Percentiles rank a stretch among this genome's conserved stretches.
Conservation (phyloP, 2,888 invertebrate genomes). For the Labia minor region DNA sequence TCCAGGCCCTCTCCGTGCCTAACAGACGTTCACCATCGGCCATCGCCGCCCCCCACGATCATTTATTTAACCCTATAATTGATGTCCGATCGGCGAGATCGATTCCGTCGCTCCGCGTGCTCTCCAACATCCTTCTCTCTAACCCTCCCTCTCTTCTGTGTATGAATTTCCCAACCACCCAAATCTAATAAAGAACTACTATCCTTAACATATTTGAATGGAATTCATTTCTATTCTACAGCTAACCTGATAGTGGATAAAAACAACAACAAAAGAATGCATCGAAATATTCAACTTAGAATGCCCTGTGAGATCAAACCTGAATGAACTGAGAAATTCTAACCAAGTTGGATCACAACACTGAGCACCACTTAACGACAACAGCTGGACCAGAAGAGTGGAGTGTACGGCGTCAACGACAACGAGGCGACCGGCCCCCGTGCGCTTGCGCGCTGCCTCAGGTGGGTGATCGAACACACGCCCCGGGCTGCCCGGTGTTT, state of each 20-base stretch:
- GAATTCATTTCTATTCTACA: no score
- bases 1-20: neutral
- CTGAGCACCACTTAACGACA: neutral
- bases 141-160: neutral
- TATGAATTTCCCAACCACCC: no score
- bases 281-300: no score
- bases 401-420: neutral
- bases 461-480: constrained; percentile 1
- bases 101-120: neutral
- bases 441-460: neutral
- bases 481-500: neutral
- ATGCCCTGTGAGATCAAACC: no score
- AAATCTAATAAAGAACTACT: no score
- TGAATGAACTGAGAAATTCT: neutral
- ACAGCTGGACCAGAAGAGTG: constrained; percentile 4
- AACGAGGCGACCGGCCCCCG: neutral
- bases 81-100: neutral
- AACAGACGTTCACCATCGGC: neutral
- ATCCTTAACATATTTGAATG: no score
- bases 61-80: neutral
- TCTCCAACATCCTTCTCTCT: neutral
- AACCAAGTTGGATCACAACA: no score
- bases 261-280: neutral
- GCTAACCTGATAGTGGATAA: no score
- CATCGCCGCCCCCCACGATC: constrained; percentile 4